phyloP scores from a whole-genome alignment of 2,113 vertebrate genomes.

The Cisticola juncidis region DNA sequence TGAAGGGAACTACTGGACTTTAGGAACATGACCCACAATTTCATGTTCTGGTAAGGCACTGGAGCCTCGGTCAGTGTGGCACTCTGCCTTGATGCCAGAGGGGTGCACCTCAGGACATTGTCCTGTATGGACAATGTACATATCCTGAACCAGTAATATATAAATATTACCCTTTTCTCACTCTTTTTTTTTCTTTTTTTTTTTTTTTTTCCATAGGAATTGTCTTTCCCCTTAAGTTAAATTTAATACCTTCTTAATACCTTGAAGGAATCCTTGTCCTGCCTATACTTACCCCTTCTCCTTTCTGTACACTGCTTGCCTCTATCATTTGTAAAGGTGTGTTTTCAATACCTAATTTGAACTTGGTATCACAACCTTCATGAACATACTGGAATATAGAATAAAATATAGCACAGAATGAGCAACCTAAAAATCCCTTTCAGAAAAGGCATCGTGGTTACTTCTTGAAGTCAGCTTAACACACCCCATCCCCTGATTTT shows the following conservation, averaged over 20 bases:
- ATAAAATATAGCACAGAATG: neutral
- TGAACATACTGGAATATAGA: neutral
- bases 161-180: neutral
- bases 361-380: neutral
- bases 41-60: neutral
- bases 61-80: neutral
- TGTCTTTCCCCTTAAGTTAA: neutral
- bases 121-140: neutral
- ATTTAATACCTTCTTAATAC: too few species aligned
- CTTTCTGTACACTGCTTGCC: rapidly evolving
- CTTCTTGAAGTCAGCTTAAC: neutral
- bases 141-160: neutral
- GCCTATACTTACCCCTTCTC: neutral
- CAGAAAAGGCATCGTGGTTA: neutral
- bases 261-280: neutral
- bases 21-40: neutral
- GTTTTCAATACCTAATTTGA: neutral
- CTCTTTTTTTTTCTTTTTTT: too few species aligned
- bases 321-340: neutral
- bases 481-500: too few species aligned
- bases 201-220: neutral
- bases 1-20: neutral
- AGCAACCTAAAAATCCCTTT: neutral
- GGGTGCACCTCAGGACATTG: neutral
- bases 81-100: neutral